Evolutionary conservation across 1,140 invertebrate species (phyloP).

Genomic region (Drosophila chauvacae): DNA sequence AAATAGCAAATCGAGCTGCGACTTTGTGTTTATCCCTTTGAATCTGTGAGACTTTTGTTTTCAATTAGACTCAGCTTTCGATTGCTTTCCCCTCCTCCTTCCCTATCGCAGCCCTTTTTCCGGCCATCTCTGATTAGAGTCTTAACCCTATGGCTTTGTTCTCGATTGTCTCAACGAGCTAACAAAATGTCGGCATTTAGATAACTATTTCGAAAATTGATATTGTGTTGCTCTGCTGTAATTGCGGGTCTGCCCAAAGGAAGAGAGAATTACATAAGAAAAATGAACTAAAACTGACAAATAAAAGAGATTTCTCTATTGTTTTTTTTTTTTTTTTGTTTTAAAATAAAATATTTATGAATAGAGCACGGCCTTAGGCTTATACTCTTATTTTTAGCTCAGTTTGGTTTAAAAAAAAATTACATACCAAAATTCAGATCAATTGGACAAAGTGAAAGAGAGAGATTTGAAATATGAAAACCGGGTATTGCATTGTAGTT

Average conservation of each 20-base stretch:
- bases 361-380: not conserved
- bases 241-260: not conserved
- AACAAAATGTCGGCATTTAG: conserved; percentile 12
- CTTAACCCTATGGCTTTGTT: conserved; percentile 22
- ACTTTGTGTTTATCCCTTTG: conserved; percentile 19
- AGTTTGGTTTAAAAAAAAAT: no score
- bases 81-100: not conserved
- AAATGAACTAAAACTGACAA: not conserved
- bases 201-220: conserved; percentile 20
- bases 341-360: no score
- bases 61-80: conserved; percentile 26
- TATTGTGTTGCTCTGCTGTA: conserved; percentile 1
- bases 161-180: conserved; percentile 15
- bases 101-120: not conserved
- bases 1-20: conserved; percentile 21
- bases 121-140: conserved; percentile 18
- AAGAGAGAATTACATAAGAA: not conserved
- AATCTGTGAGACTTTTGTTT: conserved; percentile 21
- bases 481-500: not conserved
- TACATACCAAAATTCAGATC: not conserved
- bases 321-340: not conserved
- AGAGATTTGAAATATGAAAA: not conserved
- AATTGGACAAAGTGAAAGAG: not conserved
- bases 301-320: not conserved
- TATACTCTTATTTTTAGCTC: not conserved